Evolutionary conservation across 1,140 invertebrate genomes (phyloP).

Genomic region (Goniozus legneri): DNA sequence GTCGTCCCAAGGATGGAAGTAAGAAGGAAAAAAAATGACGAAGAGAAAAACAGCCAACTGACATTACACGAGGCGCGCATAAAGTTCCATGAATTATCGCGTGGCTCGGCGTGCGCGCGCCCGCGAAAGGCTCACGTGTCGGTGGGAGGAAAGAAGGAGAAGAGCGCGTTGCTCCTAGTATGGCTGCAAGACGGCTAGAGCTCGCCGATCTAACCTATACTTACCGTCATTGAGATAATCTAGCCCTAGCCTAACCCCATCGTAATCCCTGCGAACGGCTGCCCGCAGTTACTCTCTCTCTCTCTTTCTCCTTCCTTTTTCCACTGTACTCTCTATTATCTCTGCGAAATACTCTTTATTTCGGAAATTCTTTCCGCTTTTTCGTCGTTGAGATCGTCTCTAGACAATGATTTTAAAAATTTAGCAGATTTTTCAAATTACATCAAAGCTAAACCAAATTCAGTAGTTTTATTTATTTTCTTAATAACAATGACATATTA

Average conservation of each 20-base stretch:
- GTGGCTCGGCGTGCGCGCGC: conserved; percentile 21
- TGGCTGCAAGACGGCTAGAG: conserved; percentile 27
- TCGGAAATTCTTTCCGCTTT: too few species aligned
- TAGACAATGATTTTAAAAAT: too few species aligned
- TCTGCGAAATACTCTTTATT: too few species aligned
- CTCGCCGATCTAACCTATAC: conserved; percentile 33
- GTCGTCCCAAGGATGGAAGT: too few species aligned
- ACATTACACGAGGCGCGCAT: conserved; percentile 34
- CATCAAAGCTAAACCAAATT: too few species aligned
- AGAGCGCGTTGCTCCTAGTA: conserved; percentile 30
- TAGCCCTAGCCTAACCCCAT: conserved; percentile 28
- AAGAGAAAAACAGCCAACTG: conserved; percentile 11
- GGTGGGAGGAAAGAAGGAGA: conserved; percentile 32
- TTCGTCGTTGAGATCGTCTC: too few species aligned
- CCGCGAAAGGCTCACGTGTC: conserved; percentile 29
- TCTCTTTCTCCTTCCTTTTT: too few species aligned
- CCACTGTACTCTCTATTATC: too few species aligned
- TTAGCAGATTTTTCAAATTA: too few species aligned
- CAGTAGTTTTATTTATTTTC: too few species aligned
- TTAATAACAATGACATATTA: too few species aligned
- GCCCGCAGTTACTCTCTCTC: too few species aligned
- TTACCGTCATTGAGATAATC: conserved; percentile 42
- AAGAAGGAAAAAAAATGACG: background rate
- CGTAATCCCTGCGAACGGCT: conserved; percentile 23
- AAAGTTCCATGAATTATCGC: conserved; percentile 39